A percentile compares a stretch with the other conserved stretches of the same genome.
Evolutionary conservation across 2,888 invertebrate genomes (phyloP).

Genomic region (Papilio protenor): DNA sequence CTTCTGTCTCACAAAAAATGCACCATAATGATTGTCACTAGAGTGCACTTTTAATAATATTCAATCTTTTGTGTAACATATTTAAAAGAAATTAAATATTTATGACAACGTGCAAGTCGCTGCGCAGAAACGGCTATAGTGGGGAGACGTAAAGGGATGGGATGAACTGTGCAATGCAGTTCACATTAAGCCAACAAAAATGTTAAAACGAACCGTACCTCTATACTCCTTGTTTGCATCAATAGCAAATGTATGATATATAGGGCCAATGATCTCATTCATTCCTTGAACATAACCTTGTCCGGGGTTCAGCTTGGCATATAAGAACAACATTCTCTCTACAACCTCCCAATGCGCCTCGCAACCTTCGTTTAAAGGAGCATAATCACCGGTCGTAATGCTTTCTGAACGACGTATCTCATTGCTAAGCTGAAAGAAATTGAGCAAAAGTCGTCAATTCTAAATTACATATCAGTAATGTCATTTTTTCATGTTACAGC

Average conservation of each 20-base stretch:
- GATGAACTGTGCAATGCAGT: too few relatives aligned
- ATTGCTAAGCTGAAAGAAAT: slow-evolving; percentile 87
- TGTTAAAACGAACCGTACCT: slow-evolving; percentile 79
- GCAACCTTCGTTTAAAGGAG: slow-evolving; percentile 93
- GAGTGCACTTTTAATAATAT: too few relatives aligned
- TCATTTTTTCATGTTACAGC: too few relatives aligned
- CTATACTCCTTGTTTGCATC: slow-evolving; percentile 92
- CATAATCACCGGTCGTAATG: slow-evolving; percentile 86
- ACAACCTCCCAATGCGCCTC: slow-evolving; percentile 99
- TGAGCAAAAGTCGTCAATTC: neutral
- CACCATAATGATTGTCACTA: too few relatives aligned
- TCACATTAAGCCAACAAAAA: too few relatives aligned
- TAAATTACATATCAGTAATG: too few relatives aligned
- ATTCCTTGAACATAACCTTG: slow-evolving; percentile 99
- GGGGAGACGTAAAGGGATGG: too few relatives aligned
- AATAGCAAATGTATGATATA: slow-evolving; percentile 98
- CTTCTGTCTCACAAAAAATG: too few relatives aligned
- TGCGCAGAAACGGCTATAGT: too few relatives aligned
- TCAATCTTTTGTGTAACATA: too few relatives aligned
- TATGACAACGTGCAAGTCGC: too few relatives aligned
- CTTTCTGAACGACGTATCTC: slow-evolving; percentile 87
- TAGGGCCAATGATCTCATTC: slow-evolving; percentile 99
- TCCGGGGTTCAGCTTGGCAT: slow-evolving; percentile 98
- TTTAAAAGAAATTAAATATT: too few relatives aligned
- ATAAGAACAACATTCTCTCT: slow-evolving; percentile 97